Evolutionary conservation across 2,113 vertebrate genomes (phyloP), one percentile per base, ranked within the genome.

Genomic region (Cercocebus atys): DNA sequence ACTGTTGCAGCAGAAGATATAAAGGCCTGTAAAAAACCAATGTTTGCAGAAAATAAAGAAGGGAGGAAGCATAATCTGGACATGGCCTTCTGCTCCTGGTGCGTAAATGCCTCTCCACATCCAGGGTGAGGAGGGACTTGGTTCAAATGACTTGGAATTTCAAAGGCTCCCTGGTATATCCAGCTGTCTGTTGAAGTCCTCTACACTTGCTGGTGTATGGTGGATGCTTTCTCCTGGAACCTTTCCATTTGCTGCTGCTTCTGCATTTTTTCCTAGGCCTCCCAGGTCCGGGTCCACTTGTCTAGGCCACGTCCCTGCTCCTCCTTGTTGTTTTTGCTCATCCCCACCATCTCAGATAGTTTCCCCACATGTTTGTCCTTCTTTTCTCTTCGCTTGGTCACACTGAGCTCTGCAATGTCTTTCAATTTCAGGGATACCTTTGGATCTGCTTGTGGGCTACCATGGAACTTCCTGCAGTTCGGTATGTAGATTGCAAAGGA

Each of bases 301-400:
- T 68, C 66, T 35, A 3, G 32, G 32, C 32, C 2, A 1, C 0
- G 16, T 3, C 0, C 0, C 66, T 68, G 4, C 16, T n/a, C 3
- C 3, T 68, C 3, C 32, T 35, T 35, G 6, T 68, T 14, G 61
- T n/a, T 68, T 68, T 68, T 68, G 66, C 32, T 35, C 66, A 35
- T n/a, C 14, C 16, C 14, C 66, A 35, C 16, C 16, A 18, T n/a
- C 32, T 68, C 66, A 32, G 7, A 35, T 3, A 17, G 30, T n/a
- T 68, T 18, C 16, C 8, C 66, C 66, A 16, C 66, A 32, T 30
- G 16, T 35, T 68, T 68, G 16, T 35, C 66, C 16, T 18, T 35
- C 66, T 68, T 68, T 68, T n/a, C 32, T n/a, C 32, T 68, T 32
- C 66, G 30, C 14, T 18, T 68, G 32, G 32, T 68, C 66, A n/a